Conservation (phyloP, 2,113 vertebrate species). For the Salvelinus alpinus region DNA sequence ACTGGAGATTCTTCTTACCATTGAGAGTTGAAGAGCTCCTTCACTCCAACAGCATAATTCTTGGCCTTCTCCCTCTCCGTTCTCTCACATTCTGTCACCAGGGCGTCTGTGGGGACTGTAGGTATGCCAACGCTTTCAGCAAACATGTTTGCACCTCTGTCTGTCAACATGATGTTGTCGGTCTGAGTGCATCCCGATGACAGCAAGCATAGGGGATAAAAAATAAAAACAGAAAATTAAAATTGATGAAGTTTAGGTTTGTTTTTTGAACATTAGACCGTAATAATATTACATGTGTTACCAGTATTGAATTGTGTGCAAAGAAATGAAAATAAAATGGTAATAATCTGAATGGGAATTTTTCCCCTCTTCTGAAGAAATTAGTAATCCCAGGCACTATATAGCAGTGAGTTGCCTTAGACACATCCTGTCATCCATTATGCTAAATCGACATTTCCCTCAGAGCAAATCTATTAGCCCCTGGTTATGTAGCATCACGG, state of each 20-base stretch:
- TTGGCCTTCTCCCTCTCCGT: constrained; percentile 70
- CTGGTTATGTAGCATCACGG: no score
- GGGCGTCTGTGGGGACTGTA: constrained; percentile 51
- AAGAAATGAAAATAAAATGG: no score
- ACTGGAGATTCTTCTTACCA: constrained; percentile 51
- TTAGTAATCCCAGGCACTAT: no score
- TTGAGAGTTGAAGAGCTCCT: constrained; percentile 66
- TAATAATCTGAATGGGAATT: no score
- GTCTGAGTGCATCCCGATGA: constrained; percentile 60
- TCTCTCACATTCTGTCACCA: constrained; percentile 68
- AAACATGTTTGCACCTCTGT: constrained; percentile 71
- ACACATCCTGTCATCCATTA: no score
- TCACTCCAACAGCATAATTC: constrained; percentile 61
- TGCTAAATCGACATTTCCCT: no score
- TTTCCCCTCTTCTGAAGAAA: not conserved
- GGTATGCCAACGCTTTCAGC: constrained; percentile 67
- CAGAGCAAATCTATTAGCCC: no score
- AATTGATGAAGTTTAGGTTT: not conserved
- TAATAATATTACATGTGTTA: no score
- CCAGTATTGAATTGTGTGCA: no score
- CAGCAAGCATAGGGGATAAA: constrained; percentile 20
- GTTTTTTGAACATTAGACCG: not conserved
- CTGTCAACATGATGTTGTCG: constrained; percentile 67
- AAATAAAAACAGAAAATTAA: constrained; percentile 15
- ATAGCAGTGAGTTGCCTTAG: no score